Conservation (phyloP, 1,140 invertebrate genomes). For the Ctenoplectra terminalis region DNA sequence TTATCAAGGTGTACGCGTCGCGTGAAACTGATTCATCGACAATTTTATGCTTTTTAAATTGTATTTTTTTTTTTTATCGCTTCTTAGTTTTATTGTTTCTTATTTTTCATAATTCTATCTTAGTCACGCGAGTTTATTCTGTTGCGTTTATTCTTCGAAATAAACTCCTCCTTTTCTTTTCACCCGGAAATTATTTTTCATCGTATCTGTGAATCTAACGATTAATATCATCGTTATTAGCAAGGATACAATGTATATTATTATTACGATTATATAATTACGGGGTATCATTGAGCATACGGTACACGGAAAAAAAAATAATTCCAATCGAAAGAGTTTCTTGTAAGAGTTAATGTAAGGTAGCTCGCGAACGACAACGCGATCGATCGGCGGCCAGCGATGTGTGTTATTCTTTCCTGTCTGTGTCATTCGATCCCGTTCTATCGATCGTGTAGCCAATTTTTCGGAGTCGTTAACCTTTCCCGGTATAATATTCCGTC, state of each 20-base stretch:
- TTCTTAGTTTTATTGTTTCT: too few species aligned
- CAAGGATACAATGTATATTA: neutral
- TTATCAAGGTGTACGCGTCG: neutral
- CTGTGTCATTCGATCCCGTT: neutral
- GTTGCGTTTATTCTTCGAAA: neutral
- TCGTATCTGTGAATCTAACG: neutral
- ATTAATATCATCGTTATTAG: neutral
- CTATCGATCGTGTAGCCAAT: neutral
- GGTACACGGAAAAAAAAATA: neutral
- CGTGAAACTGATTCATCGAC: neutral
- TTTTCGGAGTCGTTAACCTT: slow-evolving; percentile 22
- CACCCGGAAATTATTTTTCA: neutral
- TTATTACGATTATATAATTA: neutral
- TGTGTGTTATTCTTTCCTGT: neutral
- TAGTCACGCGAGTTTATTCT: neutral
- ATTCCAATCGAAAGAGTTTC: neutral
- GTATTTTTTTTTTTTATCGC: neutral
- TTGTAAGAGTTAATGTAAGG: neutral
- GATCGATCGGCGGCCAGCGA: neutral
- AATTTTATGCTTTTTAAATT: neutral
- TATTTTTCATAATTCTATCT: neutral
- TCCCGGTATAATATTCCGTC: neutral
- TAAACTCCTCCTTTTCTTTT: neutral
- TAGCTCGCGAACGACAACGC: neutral
- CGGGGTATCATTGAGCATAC: neutral